Conservation (phyloP, 2,113 vertebrate genomes). For the Burhinus bistriatus region DNA sequence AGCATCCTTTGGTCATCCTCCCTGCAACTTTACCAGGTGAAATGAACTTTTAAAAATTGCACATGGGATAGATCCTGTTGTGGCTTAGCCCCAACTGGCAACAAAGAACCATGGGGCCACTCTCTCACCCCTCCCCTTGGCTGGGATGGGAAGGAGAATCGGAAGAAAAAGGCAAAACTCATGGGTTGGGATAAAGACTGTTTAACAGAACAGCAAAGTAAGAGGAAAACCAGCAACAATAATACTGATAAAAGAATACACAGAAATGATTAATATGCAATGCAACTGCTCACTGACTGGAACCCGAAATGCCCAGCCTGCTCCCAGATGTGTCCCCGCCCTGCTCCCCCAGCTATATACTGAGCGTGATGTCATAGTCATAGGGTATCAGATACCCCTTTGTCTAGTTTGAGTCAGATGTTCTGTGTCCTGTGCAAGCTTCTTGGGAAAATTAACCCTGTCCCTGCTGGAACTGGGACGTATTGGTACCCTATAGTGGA, state of each 20-base stretch:
- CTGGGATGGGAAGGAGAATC: not conserved
- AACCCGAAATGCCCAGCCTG: not conserved
- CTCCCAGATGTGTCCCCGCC: too few species aligned
- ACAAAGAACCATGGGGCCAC: not conserved
- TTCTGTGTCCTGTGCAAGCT: not conserved
- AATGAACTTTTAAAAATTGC: not conserved
- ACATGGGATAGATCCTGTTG: rapidly evolving
- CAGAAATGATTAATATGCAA: not conserved
- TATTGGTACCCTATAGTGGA: not conserved
- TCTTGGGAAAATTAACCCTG: not conserved
- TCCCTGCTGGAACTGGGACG: not conserved
- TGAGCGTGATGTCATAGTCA: too few species aligned
- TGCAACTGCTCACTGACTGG: not conserved
- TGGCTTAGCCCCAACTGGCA: not conserved
- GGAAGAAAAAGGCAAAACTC: not conserved
- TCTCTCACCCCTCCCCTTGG: not conserved
- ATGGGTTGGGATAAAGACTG: not conserved
- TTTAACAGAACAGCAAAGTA: not conserved
- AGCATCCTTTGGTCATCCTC: not conserved
- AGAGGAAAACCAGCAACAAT: not conserved
- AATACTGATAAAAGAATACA: not conserved
- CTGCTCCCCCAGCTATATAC: too few species aligned
- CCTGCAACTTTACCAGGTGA: not conserved
- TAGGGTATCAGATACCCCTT: too few species aligned
- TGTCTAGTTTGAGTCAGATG: too few species aligned